Evolutionary conservation across 1,140 invertebrate genomes (phyloP), one percentile per base, ranked within the genome.

Genomic region (Scaptomyza montana): DNA sequence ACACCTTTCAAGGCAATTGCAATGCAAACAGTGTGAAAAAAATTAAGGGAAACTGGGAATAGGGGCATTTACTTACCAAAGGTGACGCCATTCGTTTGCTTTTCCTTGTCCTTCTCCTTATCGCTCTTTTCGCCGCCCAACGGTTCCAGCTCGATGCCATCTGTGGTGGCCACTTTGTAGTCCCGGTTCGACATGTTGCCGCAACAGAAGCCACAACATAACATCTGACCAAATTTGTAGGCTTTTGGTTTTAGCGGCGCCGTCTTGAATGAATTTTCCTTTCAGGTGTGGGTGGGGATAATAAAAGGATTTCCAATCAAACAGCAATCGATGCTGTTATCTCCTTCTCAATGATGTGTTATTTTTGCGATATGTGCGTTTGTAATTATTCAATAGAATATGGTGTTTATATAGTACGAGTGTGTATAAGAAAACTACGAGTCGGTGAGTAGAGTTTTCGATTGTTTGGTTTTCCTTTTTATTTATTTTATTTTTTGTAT

Each of bases 151-250:
- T 92, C 91, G 54, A 92, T 92, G 80, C 91, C 91, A 90, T 92
- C 91, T 54, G 77, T 90, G 74, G 91, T 92, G 72, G 91, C 87
- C 70, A 92, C 91, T 78, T 92, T 92, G 82, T 92, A 92, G 74
- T 92, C 91, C 41, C 91, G 81, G 76, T 92, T 92, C 72, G 89
- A 91, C 91, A 92, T 92, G 61, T 92, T 92, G 80, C 91, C 91
- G 85, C 90, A 91, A 56, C 90, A 91, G 74, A 92, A 90, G 72
- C 90, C 90, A 81, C 90, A 92, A 89, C 90, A 92, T 92, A 92
- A 92, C 90, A 92, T 92, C 90, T 85, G 89, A 60, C 81, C 86
- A 78, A 91, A 90, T 84, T 82, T 86, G 53, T 80, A 89, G 63
- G 85, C 77, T 71, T 89, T 65, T 46, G 82, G 82, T 65, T 89